Percentiles rank a stretch among this genome's conserved stretches.
Conservation (phyloP, 2,113 vertebrate genomes). For the Triplophysa siluroides region DNA sequence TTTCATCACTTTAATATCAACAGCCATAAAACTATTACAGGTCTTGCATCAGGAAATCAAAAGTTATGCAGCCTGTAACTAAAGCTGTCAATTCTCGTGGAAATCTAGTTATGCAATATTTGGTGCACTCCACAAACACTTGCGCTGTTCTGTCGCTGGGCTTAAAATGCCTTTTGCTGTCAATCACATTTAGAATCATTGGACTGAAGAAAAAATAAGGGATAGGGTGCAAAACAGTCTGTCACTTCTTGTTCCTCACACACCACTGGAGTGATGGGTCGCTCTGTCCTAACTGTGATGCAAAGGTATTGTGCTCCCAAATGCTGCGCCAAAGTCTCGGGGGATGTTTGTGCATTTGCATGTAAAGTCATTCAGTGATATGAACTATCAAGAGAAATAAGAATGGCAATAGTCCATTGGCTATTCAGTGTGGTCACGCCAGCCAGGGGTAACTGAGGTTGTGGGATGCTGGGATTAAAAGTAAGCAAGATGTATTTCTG, state of each 20-base stretch:
- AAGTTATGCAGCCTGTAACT: constrained; percentile 20
- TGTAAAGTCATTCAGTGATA: background rate
- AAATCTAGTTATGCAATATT: constrained; percentile 48
- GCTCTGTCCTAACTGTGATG: constrained; percentile 36
- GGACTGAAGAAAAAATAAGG: constrained; percentile 34
- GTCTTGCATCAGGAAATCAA: background rate
- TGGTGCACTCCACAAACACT: constrained; percentile 33
- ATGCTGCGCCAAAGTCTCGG: background rate
- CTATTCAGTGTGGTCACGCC: background rate
- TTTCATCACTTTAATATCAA: background rate
- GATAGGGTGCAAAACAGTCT: constrained; percentile 20
- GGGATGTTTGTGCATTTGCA: background rate
- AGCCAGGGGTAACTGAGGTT: background rate
- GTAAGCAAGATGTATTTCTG: background rate
- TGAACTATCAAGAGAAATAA: constrained; percentile 14
- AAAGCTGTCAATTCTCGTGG: constrained; percentile 44
- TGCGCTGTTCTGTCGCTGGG: constrained; percentile 9
- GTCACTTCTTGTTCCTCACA: constrained; percentile 53
- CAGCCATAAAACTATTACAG: background rate
- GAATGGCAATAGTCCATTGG: background rate
- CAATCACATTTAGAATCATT: constrained; percentile 50
- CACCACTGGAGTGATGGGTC: constrained; percentile 45
- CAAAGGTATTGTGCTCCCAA: constrained; percentile 26
- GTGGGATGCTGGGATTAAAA: constrained; percentile 8
- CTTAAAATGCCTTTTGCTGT: constrained; percentile 52